phyloP scores from a whole-genome alignment of 2,888 invertebrate genomes.

The Phalera bucephala region DNA sequence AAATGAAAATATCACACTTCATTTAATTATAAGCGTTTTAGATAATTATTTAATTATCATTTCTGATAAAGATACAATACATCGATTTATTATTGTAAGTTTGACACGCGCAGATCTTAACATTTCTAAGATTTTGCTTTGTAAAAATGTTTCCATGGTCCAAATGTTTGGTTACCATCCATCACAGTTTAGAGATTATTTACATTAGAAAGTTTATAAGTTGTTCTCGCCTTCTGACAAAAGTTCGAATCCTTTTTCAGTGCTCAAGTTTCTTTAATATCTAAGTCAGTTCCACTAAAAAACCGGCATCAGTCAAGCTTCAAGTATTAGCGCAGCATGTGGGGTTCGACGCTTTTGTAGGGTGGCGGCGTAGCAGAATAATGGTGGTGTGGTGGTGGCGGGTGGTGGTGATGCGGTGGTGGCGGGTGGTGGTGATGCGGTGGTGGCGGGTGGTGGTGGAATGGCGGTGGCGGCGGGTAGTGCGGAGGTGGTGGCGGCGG shows the following conservation, averaged over 20 bases:
- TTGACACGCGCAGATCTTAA: conserved; percentile 23
- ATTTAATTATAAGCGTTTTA: conserved; percentile 3
- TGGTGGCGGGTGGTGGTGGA: conserved; percentile 23
- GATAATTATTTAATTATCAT: conserved; percentile 9
- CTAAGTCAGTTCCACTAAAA: no score
- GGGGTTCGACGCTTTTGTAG: no score
- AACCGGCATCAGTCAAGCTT: no score
- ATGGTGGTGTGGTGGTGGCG: conserved; percentile 18
- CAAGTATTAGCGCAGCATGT: no score
- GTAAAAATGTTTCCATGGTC: no score
- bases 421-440: conserved; percentile 22
- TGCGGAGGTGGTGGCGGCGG: conserved; percentile 17
- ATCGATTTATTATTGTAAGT: no score
- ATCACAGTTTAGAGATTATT: no score
- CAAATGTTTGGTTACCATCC: no score
- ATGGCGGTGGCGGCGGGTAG: conserved; percentile 22
- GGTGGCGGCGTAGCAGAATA: no score
- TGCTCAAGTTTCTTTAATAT: no score
- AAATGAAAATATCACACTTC: no score
- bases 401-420: conserved; percentile 12
- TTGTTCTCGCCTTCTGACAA: not conserved
- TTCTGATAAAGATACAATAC: conserved; percentile 19
- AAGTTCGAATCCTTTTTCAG: no score
- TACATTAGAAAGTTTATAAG: not conserved
- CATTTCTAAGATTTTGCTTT: conserved; percentile 7